Evolutionary conservation across 2,888 invertebrate species (phyloP).

Genomic region (Ceriagrion tenellum): DNA sequence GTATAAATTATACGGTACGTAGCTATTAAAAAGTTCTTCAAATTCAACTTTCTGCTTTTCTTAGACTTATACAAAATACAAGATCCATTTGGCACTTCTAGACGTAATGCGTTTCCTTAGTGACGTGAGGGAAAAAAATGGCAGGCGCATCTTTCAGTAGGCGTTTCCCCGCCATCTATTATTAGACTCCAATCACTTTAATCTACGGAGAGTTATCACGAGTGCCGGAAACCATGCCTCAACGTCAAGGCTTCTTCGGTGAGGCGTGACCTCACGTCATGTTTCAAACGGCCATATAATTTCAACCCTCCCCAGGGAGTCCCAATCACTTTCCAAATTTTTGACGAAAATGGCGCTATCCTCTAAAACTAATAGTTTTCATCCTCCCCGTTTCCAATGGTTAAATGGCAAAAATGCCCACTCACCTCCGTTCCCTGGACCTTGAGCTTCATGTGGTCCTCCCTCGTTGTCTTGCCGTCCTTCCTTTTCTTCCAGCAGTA

Average conservation of each 20-base stretch:
- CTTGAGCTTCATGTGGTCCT: conserved; percentile 99
- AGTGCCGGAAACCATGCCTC: conserved; percentile 3
- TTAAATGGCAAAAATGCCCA: conserved; percentile 45
- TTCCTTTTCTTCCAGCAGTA: conserved; percentile 99
- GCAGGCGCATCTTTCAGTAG: conserved; percentile 3
- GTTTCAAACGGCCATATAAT: neutral
- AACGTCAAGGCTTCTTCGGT: neutral
- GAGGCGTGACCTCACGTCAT: conserved; percentile 32
- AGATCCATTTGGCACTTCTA: neutral
- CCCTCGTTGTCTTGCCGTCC: conserved; percentile 98
- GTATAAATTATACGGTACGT: no score
- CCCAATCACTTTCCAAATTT: neutral
- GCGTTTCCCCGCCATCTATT: neutral
- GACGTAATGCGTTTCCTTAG: neutral
- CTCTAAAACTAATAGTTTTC: neutral
- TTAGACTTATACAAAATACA: no score
- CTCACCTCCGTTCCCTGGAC: conserved; percentile 96
- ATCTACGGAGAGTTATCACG: neutral
- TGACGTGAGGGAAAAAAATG: neutral
- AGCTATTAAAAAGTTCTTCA: no score
- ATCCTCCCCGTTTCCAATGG: neutral
- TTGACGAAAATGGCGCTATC: neutral
- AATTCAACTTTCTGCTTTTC: no score
- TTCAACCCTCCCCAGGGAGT: neutral
- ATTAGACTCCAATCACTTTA: neutral